Percentiles rank a stretch among this genome's conserved stretches.
These are phyloP conservation scores for Excalfactoria chinensis DNA, from an alignment of 2,113 vertebrate species.

Conservation along the genomic window DNA sequence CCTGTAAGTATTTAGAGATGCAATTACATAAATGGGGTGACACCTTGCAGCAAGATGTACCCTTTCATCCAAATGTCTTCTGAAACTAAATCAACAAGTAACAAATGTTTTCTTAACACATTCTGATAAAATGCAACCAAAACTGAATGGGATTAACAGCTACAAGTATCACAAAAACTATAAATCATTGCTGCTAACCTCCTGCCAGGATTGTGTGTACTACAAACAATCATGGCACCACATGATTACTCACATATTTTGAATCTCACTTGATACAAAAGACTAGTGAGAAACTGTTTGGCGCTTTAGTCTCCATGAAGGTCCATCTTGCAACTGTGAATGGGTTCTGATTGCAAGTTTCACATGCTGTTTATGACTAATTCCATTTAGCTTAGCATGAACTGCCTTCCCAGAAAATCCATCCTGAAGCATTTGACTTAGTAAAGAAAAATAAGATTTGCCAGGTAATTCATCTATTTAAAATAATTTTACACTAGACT, in stretches of 20 bases:
- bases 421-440: not conserved
- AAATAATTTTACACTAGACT: not conserved
- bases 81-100: slow-evolving; percentile 7
- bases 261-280: not conserved
- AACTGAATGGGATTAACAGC: not conserved
- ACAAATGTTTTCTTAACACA: not conserved
- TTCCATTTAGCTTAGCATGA: not conserved
- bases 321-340: not conserved
- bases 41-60: not conserved
- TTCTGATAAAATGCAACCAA: not conserved
- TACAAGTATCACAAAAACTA: not conserved
- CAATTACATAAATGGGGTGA: not conserved
- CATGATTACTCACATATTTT: not conserved
- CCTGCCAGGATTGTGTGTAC: not conserved
- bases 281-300: not conserved
- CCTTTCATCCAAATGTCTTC: not conserved
- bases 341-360: not conserved
- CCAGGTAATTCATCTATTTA: not conserved
- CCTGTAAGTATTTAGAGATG: not conserved
- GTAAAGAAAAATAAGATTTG: slow-evolving; percentile 11
- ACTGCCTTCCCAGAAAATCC: slow-evolving; percentile 1
- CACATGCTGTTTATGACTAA: not conserved
- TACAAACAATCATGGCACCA: not conserved
- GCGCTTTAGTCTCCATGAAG: not conserved
- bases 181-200: not conserved